Percentiles rank a stretch among this genome's conserved stretches.
These are phyloP conservation scores for Ammodramus savannarum DNA, from an alignment of 2,113 vertebrate species.

Conservation along the genomic window DNA sequence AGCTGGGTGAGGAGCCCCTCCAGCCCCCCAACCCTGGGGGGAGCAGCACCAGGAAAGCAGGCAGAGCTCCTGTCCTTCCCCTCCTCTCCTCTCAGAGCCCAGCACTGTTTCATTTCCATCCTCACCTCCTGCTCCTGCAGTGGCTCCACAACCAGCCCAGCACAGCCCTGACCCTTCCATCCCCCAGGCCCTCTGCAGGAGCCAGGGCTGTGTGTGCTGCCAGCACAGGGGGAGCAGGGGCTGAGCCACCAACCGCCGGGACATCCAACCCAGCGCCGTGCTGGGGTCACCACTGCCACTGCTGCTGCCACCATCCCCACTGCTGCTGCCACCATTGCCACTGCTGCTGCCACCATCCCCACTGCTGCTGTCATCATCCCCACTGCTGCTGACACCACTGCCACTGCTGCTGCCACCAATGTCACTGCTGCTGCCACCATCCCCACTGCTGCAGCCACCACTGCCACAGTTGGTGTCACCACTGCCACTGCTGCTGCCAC, in stretches of 20 bases:
- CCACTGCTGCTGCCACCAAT: no score
- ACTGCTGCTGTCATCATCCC: no score
- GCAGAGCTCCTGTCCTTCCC: not conserved
- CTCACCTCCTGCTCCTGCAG: not conserved
- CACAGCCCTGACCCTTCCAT: not conserved
- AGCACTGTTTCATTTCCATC: not conserved
- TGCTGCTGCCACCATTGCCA: no score
- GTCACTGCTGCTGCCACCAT: no score
- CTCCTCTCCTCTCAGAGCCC: not conserved
- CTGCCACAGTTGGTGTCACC: no score
- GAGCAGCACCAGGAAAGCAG: not conserved
- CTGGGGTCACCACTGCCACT: no score
- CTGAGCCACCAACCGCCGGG: rapidly evolving
- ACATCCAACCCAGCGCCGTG: not conserved
- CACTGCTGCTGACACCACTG: no score
- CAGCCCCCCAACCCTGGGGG: rapidly evolving
- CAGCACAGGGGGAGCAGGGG: not conserved
- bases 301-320: no score
- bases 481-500: no score
- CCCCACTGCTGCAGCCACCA: rapidly evolving
- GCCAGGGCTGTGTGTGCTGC: not conserved
- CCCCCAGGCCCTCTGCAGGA: not conserved
- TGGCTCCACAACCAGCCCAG: not conserved
- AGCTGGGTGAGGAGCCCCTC: not conserved
- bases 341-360: no score